Conservation (phyloP, 2,888 invertebrate genomes). For the Alloplasta piceator region DNA sequence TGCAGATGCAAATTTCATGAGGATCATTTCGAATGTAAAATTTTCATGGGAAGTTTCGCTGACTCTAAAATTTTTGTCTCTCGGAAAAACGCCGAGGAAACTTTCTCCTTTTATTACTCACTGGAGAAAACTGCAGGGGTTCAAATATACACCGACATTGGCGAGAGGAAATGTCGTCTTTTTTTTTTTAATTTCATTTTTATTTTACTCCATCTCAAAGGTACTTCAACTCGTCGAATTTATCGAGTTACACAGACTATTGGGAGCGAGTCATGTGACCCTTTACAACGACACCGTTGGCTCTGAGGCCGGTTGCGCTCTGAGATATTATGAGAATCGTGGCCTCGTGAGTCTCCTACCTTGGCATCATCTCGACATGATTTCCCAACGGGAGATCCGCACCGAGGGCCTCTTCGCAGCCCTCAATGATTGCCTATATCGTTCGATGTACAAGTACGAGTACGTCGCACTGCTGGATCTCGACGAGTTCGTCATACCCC, state of each 20-base stretch:
- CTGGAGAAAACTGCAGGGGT: too few species aligned
- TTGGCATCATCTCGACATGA: constrained; percentile 92
- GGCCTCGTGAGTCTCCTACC: constrained; percentile 90
- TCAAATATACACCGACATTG: too few species aligned
- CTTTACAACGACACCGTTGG: constrained; percentile 96
- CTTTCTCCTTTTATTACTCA: too few species aligned
- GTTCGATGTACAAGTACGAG: constrained; percentile 93
- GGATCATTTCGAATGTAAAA: too few species aligned
- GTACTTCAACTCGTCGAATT: constrained; percentile 94
- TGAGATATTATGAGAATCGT: constrained; percentile 87
- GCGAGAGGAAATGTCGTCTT: too few species aligned
- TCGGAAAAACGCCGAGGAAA: too few species aligned
- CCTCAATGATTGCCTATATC: constrained; percentile 96
- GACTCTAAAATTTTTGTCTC: too few species aligned
- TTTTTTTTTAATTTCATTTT: not conserved
- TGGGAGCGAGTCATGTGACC: constrained; percentile 94
- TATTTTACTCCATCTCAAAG: constrained; percentile 75
- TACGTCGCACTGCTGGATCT: constrained; percentile 94
- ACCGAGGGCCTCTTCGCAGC: constrained; percentile 97
- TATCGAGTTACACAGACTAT: constrained; percentile 92
- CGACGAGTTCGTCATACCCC: constrained; percentile 94
- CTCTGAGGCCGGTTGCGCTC: constrained; percentile 89
- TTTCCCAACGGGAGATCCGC: constrained; percentile 95
- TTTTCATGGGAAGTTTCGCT: too few species aligned
- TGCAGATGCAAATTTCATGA: too few species aligned